Evolutionary conservation across 2,797 vertebrate genomes (phyloP), one percentile per base, ranked within the genome.

Genomic region (Phataginus tricuspis): DNA sequence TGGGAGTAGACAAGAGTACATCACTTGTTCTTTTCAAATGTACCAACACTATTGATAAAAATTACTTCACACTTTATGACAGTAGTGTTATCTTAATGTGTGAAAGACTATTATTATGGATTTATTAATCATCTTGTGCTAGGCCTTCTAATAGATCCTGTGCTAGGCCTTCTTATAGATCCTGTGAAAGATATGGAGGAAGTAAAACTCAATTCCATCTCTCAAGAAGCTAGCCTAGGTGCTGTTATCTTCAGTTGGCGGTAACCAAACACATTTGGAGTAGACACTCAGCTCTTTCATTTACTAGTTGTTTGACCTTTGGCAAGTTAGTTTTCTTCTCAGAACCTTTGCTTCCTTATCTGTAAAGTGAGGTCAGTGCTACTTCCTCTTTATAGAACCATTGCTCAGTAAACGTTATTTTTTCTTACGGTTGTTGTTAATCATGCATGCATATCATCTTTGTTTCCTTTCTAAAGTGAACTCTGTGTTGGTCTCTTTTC

Each of bases 291-390:
- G 21, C 63, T 97, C 82, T 96, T 93, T 96, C 14, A 90, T 95
- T 95, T 95, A 88, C 53, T 90, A 80, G 39, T 91, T 90, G 34
- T 95, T 95, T 95, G 51, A 69, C 61, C 18, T 94, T 96, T 59
- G 63, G n/a, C 39, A 94, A 94, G 51, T 95, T 92, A 72, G 53
- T 86, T 93, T 74, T 25, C 51, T 90, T 95, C 94, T 79, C 49
- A 74, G 69, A 83, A n/a, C 14, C n/a, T 94, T 93, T 86, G 42
- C 92, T 97, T 95, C 59, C 51, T 93, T 93, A 59, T 83, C 37
- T 91, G n/a, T 90, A 71, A 96, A 95, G 71, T 82, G 83, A 55
- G 27, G 64, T 78, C 68, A 94, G 5, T 90, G 55, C 75, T 89
- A 25, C 42, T 90, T 90, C 10, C 57, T 90, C 29, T 5, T 95